Conservation (phyloP, 2,888 invertebrate species). For the Harpalus rufipes region DNA sequence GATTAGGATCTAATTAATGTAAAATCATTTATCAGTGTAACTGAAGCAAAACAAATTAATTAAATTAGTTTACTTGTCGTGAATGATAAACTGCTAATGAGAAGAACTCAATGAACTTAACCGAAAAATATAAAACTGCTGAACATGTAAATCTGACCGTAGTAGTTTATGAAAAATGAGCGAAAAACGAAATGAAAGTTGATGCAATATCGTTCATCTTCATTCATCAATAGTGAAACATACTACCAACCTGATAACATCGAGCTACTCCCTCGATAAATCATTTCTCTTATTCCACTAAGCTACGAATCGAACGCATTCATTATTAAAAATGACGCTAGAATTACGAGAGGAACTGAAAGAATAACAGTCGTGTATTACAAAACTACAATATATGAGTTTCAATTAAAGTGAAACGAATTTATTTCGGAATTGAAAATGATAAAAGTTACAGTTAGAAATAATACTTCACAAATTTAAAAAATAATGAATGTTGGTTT, state of each 20-base stretch:
- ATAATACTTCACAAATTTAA: no score
- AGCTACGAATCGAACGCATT: background rate
- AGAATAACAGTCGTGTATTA: background rate
- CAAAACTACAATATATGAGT: background rate
- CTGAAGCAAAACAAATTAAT: conserved; percentile 19
- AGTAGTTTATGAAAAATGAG: background rate
- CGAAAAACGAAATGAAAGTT: background rate
- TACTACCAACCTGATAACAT: background rate
- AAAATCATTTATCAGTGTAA: conserved; percentile 14
- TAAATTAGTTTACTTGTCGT: background rate
- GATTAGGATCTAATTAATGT: background rate
- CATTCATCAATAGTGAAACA: conserved; percentile 14
- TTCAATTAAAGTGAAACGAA: background rate
- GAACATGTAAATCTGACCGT: background rate
- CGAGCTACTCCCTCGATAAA: background rate
- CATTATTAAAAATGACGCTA: background rate
- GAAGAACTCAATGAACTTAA: background rate
- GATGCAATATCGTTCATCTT: conserved; percentile 14
- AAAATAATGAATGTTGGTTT: no score
- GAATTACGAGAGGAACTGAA: background rate
- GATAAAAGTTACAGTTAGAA: no score
- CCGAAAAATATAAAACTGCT: conserved; percentile 2
- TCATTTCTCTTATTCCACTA: background rate
- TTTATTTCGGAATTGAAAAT: background rate
- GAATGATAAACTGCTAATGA: background rate